Percentiles rank a stretch among this genome's conserved stretches.
phyloP scores from a whole-genome alignment of 2,797 vertebrate genomes.

The Malacoctenus gilli region DNA sequence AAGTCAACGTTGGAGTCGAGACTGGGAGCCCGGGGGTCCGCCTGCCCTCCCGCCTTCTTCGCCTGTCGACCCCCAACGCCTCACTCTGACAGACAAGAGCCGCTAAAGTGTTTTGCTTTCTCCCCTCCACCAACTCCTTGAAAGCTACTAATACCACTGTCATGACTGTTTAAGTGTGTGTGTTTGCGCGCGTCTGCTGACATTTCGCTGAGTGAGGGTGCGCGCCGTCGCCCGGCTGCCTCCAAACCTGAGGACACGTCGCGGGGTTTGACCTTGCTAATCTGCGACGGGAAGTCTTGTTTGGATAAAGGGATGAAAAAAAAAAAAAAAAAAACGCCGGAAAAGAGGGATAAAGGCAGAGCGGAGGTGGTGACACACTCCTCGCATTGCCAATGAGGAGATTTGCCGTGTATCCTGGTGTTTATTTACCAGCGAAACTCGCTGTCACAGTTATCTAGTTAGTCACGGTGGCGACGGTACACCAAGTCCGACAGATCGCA shows the following conservation, averaged over 20 bases:
- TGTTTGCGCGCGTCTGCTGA: constrained; percentile 36
- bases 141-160: constrained; percentile 70
- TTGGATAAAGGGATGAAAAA: constrained; percentile 52
- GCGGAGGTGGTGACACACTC: constrained; percentile 55
- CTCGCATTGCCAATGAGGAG: constrained; percentile 41
- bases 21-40: constrained; percentile 45
- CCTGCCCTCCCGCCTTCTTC: constrained; percentile 35
- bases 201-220: constrained; percentile 21
- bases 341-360: constrained; percentile 37
- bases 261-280: constrained; percentile 55
- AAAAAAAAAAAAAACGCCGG: constrained; percentile 32
- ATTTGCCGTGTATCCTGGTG: constrained; percentile 42
- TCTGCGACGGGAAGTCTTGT: constrained; percentile 36
- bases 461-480: constrained; percentile 45
- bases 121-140: constrained; percentile 48
- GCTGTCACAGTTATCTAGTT: constrained; percentile 53
- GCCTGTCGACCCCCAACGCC: constrained; percentile 44
- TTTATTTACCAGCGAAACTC: constrained; percentile 56
- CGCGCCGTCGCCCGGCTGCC: not conserved
- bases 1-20: constrained; percentile 52
- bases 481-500: constrained; percentile 50
- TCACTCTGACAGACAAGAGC: constrained; percentile 60
- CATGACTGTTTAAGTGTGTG: constrained; percentile 61
- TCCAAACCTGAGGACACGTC: constrained; percentile 20
- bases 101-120: constrained; percentile 65